Percentiles rank a stretch among this genome's conserved stretches.
These are phyloP conservation scores for Ectropis grisescens DNA, from an alignment of 1,140 invertebrate species.

Conservation along the genomic window DNA sequence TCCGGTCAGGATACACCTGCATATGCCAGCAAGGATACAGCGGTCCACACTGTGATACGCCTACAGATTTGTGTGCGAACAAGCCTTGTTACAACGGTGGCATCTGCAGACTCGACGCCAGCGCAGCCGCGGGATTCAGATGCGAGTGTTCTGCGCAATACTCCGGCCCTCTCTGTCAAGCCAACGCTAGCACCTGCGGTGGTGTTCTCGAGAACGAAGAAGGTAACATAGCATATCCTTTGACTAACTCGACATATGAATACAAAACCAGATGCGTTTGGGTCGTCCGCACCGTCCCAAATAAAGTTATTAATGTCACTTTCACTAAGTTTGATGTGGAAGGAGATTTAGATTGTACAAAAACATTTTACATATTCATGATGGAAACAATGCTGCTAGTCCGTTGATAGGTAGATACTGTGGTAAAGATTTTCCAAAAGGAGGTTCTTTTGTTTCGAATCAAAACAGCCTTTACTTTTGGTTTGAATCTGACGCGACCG, in stretches of 20 bases:
- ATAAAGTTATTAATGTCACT: constrained; percentile 83
- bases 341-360: constrained; percentile 64
- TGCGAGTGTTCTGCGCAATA: constrained; percentile 74
- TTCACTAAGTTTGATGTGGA: constrained; percentile 83
- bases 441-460: constrained; percentile 79
- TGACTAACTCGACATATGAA: constrained; percentile 70
- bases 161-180: constrained; percentile 42
- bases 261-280: constrained; percentile 85
- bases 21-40: constrained; percentile 72
- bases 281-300: constrained; percentile 76
- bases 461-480: constrained; percentile 82
- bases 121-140: constrained; percentile 41
- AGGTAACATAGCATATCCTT: constrained; percentile 78
- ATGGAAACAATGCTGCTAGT: constrained; percentile 77
- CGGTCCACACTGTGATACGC: constrained; percentile 74
- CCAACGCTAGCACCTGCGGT: constrained; percentile 74
- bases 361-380: constrained; percentile 80
- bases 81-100: constrained; percentile 90
- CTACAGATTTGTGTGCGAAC: constrained; percentile 73
- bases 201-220: constrained; percentile 71
- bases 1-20: constrained; percentile 68
- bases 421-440: constrained; percentile 75
- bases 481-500: constrained; percentile 80
- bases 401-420: constrained; percentile 84
- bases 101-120: constrained; percentile 73